A percentile compares a stretch with the other conserved stretches of the same genome.
phyloP scores from a whole-genome alignment of 2,797 vertebrate species.

The Micropoecilia bifurca region DNA sequence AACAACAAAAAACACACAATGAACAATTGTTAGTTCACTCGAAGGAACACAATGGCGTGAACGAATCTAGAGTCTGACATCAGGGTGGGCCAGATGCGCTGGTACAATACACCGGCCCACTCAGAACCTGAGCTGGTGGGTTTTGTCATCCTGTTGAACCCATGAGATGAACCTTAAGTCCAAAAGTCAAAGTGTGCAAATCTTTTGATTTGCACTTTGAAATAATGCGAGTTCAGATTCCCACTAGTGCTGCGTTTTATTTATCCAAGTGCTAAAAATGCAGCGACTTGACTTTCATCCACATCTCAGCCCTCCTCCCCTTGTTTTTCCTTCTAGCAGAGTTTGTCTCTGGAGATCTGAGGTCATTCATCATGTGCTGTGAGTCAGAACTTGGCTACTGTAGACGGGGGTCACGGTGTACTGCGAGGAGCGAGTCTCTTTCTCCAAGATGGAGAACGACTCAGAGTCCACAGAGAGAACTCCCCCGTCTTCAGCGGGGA shows the following conservation, averaged over 20 bases:
- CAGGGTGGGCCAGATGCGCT: conserved; percentile 8
- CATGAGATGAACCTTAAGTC: conserved; percentile 40
- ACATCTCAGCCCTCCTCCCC: conserved; percentile 49
- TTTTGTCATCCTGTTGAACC: conserved; percentile 34
- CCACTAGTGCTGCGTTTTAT: conserved; percentile 60
- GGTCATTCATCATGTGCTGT: conserved; percentile 76
- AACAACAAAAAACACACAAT: conserved; percentile 61
- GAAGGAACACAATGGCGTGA: conserved; percentile 43
- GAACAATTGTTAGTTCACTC: conserved; percentile 40
- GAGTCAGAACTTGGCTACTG: conserved; percentile 82
- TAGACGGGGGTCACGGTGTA: conserved; percentile 67
- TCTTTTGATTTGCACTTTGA: conserved; percentile 45
- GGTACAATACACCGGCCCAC: not conserved
- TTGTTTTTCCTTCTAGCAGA: conserved; percentile 64
- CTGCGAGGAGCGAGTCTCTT: conserved; percentile 64
- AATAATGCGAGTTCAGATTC: conserved; percentile 60
- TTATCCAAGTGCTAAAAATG: conserved; percentile 64
- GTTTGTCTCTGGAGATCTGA: conserved; percentile 69
- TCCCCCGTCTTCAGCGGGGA: conserved; percentile 41
- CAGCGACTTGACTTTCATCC: conserved; percentile 48
- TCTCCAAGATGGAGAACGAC: conserved; percentile 63
- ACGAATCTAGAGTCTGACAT: conserved; percentile 45
- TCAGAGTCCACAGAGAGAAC: conserved; percentile 48
- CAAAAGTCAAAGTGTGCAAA: conserved; percentile 31
- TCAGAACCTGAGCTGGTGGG: conserved; percentile 15